Evolutionary conservation across 1,140 invertebrate genomes (phyloP), one percentile per base, ranked within the genome.

Genomic region (Hyles euphorbiae): DNA sequence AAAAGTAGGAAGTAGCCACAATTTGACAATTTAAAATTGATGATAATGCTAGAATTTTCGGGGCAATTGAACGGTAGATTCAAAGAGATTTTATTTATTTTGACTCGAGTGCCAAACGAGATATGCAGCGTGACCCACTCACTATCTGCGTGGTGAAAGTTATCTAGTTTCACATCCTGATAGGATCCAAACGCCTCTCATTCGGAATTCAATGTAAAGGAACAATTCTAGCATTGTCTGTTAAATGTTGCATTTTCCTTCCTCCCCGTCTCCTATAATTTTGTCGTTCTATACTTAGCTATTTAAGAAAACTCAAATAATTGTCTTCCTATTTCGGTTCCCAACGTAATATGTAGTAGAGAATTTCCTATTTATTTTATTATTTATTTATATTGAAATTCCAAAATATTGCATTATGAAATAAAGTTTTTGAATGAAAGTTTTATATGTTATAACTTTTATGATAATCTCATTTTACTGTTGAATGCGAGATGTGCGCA

Each of bases 241-340:
- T 48, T 48, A 48, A 8, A 12, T 22, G 47, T 11, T 22, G 47
- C 9, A 2, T 48, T 12, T 48, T n/a, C 3, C 22, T 48, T 5
- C 47, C 22, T 6, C n/a, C 3, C n/a, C 6, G 22, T 48, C n/a
- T 48, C 11, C n/a, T 22, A 48, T 22, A 11, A 6, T 48, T n/a
- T 48, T 48, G n/a, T 8, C 5, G 4, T 40, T 40, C 36, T 5
- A 40, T 40, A 40, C 9, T 12, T 48, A 12, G 47, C 5, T 22
- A 22, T n/a, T 8, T 11, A 48, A 48, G 47, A 48, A 48, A 48
- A 48, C 6, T 48, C 8, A 11, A 12, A 48, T 48, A 48, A 48
- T 48, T 48, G 10, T 48, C 47, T 11, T 48, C 47, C 10, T 48
- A 12, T 48, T 48, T 48, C 47, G 47, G n/a, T 48, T 48, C 47